Conservation (phyloP, 2,113 vertebrate genomes). For the Bucco capensis region DNA sequence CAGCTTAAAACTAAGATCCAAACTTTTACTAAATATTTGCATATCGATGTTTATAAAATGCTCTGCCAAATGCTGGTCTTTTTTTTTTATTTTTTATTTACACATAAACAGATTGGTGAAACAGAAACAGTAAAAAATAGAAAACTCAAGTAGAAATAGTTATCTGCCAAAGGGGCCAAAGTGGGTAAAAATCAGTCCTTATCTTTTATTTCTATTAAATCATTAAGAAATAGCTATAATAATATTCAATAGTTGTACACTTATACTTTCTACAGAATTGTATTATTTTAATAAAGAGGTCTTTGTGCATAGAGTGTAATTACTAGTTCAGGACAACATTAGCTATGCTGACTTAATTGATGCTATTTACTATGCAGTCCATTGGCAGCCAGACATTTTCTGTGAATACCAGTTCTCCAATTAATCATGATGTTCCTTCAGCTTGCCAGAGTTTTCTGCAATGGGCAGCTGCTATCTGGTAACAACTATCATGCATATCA, state of each 20-base stretch:
- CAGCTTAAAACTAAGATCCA: background rate
- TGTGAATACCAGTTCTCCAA: constrained; percentile 12
- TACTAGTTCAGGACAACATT: constrained; percentile 30
- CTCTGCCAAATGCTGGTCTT: background rate
- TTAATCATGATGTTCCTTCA: background rate
- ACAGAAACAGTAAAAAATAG: background rate
- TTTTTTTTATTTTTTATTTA: constrained; percentile 6
- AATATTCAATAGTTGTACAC: background rate
- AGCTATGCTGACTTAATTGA: constrained; percentile 31
- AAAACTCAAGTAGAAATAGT: background rate
- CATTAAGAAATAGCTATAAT: background rate
- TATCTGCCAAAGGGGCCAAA: background rate
- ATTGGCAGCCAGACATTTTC: constrained; percentile 24
- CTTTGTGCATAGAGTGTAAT: background rate
- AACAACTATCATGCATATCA: background rate
- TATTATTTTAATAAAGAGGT: constrained; percentile 27
- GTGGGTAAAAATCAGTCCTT: background rate
- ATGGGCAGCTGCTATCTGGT: constrained; percentile 21
- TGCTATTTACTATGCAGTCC: constrained; percentile 12
- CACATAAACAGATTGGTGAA: background rate
- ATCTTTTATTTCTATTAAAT: background rate
- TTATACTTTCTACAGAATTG: background rate
- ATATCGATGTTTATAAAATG: background rate
- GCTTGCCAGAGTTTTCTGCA: background rate
- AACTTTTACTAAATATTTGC: constrained; percentile 33